Conservation (phyloP, 2,888 invertebrate species). For the Portevinia maculata region DNA sequence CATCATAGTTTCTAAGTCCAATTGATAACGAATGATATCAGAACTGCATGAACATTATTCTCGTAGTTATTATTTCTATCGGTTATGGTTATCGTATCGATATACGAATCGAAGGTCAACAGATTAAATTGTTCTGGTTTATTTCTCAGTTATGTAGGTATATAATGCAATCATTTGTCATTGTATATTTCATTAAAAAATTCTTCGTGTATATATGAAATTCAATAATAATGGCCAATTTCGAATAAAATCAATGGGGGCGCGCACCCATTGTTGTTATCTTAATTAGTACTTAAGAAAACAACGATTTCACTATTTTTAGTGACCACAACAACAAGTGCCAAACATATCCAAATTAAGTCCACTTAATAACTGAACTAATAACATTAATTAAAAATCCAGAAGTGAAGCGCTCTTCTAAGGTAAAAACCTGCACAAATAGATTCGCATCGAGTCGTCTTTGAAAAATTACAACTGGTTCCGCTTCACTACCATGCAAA, state of each 20-base stretch:
- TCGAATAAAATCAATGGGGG: too few species aligned
- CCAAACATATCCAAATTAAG: not conserved
- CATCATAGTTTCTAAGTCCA: not conserved
- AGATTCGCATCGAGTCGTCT: conserved; percentile 28
- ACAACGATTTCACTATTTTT: too few species aligned
- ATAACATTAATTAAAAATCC: not conserved
- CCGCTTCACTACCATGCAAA: conserved; percentile 44
- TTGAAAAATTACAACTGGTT: conserved; percentile 60
- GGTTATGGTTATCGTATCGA: not conserved
- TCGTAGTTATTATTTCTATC: not conserved
- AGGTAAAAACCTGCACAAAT: conserved; percentile 42
- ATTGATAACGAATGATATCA: conserved; percentile 17
- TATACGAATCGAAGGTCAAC: not conserved
- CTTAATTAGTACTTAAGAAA: too few species aligned
- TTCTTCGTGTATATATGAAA: too few species aligned
- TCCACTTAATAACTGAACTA: not conserved
- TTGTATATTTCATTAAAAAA: too few species aligned
- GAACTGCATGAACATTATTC: not conserved
- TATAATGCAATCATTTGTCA: too few species aligned
- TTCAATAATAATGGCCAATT: too few species aligned
- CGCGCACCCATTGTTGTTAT: too few species aligned
- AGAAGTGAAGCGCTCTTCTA: conserved; percentile 21
- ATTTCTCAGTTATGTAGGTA: too few species aligned
- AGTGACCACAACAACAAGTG: too few species aligned
- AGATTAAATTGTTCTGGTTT: not conserved